phyloP scores from a whole-genome alignment of 2,113 vertebrate genomes.

The Chaetura pelagica region DNA sequence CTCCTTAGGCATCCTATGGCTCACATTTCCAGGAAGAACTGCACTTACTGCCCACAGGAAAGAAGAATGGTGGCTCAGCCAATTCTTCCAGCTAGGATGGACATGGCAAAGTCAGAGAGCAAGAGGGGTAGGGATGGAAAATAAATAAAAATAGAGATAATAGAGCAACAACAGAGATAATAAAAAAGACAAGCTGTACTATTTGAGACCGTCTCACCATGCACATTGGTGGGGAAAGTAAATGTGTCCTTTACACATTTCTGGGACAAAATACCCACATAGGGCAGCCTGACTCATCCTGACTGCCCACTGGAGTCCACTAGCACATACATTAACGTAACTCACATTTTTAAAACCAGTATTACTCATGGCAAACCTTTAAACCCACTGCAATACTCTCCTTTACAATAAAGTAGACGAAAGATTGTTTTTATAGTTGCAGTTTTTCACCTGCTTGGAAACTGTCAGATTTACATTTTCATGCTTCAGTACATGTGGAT shows the following conservation, averaged over 20 bases:
- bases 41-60: not conserved
- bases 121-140: not conserved
- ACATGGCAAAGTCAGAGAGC: not conserved
- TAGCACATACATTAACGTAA: not conserved
- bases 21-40: not conserved
- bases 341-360: not conserved
- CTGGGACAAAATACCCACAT: not conserved
- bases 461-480: not conserved
- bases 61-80: not conserved
- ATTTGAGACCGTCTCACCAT: not conserved
- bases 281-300: not conserved
- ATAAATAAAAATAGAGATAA: no score
- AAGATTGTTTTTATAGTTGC: not conserved
- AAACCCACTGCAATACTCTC: accelerated
- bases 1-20: not conserved
- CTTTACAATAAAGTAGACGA: not conserved
- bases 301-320: not conserved
- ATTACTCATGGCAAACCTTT: not conserved
- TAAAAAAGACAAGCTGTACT: accelerated
- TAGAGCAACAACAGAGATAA: not conserved
- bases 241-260: not conserved
- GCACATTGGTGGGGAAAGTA: not conserved
- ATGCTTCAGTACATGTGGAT: not conserved
- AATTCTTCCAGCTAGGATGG: not conserved
- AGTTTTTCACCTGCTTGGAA: not conserved